These are phyloP conservation scores for Pissodes strobi DNA, from an alignment of 1,140 invertebrate genomes.

Conservation along the genomic window DNA sequence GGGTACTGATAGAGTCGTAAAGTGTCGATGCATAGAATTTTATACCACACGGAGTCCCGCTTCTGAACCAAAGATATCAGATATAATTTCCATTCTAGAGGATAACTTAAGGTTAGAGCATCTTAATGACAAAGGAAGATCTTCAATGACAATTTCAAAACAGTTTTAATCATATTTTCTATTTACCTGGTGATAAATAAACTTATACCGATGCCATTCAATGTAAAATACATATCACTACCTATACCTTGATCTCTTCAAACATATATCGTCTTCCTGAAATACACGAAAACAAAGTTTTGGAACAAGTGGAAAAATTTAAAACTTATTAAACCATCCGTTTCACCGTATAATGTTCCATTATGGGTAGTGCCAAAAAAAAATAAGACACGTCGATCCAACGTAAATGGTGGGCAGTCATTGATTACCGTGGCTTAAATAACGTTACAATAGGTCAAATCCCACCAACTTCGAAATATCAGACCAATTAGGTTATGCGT, in stretches of 20 bases:
- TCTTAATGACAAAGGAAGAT: neutral
- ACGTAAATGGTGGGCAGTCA: conserved; percentile 50
- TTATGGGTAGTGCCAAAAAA: conserved; percentile 47
- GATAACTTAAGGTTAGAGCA: no score
- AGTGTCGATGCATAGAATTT: no score
- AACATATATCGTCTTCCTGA: conserved; percentile 51
- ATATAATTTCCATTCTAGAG: no score
- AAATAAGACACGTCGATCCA: conserved; percentile 39
- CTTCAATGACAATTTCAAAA: conserved; percentile 13
- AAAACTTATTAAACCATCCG: conserved; percentile 51
- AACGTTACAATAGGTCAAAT: conserved; percentile 53
- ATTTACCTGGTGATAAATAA: conserved; percentile 33
- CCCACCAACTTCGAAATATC: conserved; percentile 60
- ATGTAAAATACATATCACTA: conserved; percentile 44
- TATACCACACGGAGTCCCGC: no score
- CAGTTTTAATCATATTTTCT: conserved; percentile 39
- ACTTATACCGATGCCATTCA: conserved; percentile 25
- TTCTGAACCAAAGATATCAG: no score
- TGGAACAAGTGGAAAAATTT: conserved; percentile 54
- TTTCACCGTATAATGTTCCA: conserved; percentile 44
- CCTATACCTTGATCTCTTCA: conserved; percentile 38
- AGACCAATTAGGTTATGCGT: conserved; percentile 51
- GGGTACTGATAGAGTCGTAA: no score
- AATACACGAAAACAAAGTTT: conserved; percentile 53
- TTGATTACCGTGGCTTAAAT: no score